phyloP scores from a whole-genome alignment of 2,888 invertebrate species.

The Tipula unca region DNA sequence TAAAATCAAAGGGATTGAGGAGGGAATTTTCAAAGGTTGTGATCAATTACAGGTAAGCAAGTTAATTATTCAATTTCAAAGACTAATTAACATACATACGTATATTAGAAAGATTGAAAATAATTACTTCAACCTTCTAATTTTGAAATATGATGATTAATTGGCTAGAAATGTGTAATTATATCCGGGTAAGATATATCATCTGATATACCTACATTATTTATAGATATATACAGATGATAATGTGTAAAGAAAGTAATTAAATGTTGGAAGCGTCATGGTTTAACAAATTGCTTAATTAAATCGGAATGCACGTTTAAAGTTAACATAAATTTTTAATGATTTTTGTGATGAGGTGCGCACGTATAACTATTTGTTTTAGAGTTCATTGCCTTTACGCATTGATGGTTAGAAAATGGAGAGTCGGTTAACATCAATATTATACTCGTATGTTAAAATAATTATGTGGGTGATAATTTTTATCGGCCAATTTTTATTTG shows the following conservation, averaged over 20 bases:
- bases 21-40: conserved; percentile 79
- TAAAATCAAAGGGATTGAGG: conserved; percentile 71
- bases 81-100: not conserved
- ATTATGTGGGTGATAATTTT: not conserved
- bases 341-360: not conserved
- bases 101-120: not conserved
- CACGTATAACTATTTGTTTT: not conserved
- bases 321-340: not conserved
- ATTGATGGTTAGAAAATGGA: not conserved
- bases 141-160: not conserved
- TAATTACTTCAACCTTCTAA: not conserved
- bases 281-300: not conserved
- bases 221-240: not conserved
- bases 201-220: not conserved
- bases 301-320: not conserved
- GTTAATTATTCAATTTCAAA: no score
- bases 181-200: not conserved
- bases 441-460: not conserved
- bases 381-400: not conserved
- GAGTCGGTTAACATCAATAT: not conserved
- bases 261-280: not conserved
- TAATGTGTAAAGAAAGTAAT: not conserved
- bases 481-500: no score
- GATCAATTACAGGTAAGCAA: conserved; percentile 52
- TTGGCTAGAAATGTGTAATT: not conserved